Conservation (phyloP, 2,113 vertebrate genomes). For the Narcine bancroftii region DNA sequence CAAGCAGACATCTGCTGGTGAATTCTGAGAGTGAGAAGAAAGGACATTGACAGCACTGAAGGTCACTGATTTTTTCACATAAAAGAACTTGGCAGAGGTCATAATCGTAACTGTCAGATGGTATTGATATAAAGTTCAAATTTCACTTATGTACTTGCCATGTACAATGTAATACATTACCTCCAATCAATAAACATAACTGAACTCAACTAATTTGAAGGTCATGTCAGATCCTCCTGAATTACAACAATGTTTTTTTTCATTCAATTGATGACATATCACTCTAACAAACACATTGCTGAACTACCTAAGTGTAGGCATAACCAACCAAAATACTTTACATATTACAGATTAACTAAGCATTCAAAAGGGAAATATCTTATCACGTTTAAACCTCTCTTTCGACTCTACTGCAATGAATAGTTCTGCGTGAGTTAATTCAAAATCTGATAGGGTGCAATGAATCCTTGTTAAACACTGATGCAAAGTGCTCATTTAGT, state of each 20-base stretch:
- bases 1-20: not conserved
- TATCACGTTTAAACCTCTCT: not conserved
- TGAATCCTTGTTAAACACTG: too few relatives aligned
- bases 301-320: not conserved
- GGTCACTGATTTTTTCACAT: not conserved
- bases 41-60: not conserved
- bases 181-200: slow-evolving; percentile 31
- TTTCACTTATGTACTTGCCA: not conserved
- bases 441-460: not conserved
- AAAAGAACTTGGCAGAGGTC: not conserved
- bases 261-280: not conserved
- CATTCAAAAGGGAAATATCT: not conserved
- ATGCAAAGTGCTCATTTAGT: too few relatives aligned
- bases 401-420: not conserved
- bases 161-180: slow-evolving; percentile 22
- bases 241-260: not conserved
- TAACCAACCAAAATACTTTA: not conserved
- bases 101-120: not conserved
- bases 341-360: not conserved
- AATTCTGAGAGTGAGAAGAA: not conserved
- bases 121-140: slow-evolving; percentile 29
- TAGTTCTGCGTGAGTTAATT: not conserved
- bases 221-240: not conserved
- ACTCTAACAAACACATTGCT: not conserved
- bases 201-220: slow-evolving; percentile 8